These are phyloP conservation scores for Lacanobia wlatinum DNA, from an alignment of 2,888 invertebrate genomes.

Conservation along the genomic window DNA sequence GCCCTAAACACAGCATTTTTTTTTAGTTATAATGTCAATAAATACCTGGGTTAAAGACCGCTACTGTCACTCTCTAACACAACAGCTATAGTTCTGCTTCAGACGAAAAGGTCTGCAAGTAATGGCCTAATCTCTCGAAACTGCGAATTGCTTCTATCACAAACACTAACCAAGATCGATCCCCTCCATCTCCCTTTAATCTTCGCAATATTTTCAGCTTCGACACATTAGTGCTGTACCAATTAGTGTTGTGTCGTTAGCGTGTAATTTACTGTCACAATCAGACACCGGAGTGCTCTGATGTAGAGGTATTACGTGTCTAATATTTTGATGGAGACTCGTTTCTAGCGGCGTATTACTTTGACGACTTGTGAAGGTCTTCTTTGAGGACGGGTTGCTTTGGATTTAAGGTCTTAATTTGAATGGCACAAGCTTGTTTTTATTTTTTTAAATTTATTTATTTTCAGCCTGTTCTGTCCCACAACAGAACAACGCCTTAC, in stretches of 20 bases:
- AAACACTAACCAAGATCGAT: constrained; percentile 53
- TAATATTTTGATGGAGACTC: constrained; percentile 22
- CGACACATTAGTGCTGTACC: constrained; percentile 81
- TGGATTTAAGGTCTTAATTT: not conserved
- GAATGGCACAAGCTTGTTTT: not conserved
- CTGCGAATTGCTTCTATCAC: constrained; percentile 43
- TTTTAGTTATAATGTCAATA: too few species aligned
- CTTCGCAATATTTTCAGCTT: constrained; percentile 77
- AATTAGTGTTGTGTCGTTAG: constrained; percentile 86
- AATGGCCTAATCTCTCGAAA: constrained; percentile 22
- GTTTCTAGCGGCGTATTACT: not conserved
- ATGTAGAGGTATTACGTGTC: constrained; percentile 68
- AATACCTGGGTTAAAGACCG: too few species aligned
- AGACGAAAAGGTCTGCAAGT: constrained; percentile 26
- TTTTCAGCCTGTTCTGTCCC: too few species aligned
- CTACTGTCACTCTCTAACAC: not conserved
- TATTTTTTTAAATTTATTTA: too few species aligned
- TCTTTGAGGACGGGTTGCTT: not conserved
- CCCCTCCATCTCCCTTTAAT: constrained; percentile 63
- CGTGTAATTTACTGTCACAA: constrained; percentile 87
- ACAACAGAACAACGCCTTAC: too few species aligned
- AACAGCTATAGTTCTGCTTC: not conserved
- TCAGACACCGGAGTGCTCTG: constrained; percentile 74
- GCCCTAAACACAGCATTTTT: too few species aligned
- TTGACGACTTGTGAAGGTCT: not conserved